phyloP scores from a whole-genome alignment of 1,140 invertebrate genomes.

The Drosophila sucinea region DNA sequence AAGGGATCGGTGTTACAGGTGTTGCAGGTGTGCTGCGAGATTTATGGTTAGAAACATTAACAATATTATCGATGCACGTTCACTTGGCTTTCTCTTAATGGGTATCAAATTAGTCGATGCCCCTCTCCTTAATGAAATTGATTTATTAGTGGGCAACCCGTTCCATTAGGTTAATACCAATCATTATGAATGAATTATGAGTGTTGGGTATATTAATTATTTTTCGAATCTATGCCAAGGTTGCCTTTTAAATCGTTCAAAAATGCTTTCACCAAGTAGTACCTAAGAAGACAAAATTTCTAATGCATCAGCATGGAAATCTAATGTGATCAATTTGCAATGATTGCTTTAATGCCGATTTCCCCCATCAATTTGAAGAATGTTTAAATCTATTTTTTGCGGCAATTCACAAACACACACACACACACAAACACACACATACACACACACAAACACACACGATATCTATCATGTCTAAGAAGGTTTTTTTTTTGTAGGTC shows the following conservation, averaged over 20 bases:
- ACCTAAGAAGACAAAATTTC: background rate
- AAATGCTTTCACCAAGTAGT: constrained; percentile 4
- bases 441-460: background rate
- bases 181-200: constrained; percentile 1
- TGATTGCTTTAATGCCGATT: constrained; percentile 62
- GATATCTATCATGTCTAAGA: background rate
- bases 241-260: background rate
- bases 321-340: constrained; percentile 64
- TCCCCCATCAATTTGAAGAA: constrained; percentile 46
- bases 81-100: background rate
- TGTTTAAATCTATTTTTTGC: constrained; percentile 24
- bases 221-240: constrained; percentile 2
- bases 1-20: constrained; percentile 43
- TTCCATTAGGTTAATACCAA: background rate
- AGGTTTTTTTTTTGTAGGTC: background rate
- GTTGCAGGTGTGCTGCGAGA: constrained; percentile 13
- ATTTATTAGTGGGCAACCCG: background rate
- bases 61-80: background rate
- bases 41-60: background rate
- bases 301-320: constrained; percentile 34
- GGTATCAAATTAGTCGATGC: background rate
- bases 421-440: constrained; percentile 17
- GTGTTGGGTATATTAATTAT: background rate
- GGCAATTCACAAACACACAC: constrained; percentile 30
- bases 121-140: background rate